Conservation (phyloP, 2,888 invertebrate species). For the Xanthostigma xanthostigma region DNA sequence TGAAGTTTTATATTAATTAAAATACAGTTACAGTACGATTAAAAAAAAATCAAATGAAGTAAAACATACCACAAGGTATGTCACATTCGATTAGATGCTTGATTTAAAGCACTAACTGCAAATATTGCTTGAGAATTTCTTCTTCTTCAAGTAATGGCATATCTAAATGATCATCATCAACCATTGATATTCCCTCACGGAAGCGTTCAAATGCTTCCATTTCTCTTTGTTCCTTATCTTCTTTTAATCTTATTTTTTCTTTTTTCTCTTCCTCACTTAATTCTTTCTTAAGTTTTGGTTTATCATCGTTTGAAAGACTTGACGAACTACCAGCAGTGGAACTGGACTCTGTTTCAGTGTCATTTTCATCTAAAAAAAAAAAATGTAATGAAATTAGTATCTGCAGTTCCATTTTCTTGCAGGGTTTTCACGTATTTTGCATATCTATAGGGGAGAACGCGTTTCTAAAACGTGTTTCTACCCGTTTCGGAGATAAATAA, state of each 20-base stretch:
- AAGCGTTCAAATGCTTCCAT: constrained; percentile 44
- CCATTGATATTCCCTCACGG: constrained; percentile 35
- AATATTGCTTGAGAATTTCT: constrained; percentile 49
- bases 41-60: too few species aligned
- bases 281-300: too few species aligned
- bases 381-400: not conserved
- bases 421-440: not conserved
- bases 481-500: not conserved
- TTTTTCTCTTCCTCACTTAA: not conserved
- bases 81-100: constrained; percentile 4
- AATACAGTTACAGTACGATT: too few species aligned
- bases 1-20: too few species aligned
- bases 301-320: too few species aligned
- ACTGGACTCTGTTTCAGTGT: not conserved
- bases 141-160: constrained; percentile 54
- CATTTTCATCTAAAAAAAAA: constrained; percentile 1
- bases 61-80: too few species aligned
- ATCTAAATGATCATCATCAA: constrained; percentile 62
- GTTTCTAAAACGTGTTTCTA: too few species aligned
- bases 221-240: constrained; percentile 22
- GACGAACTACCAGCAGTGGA: too few species aligned
- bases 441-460: too few species aligned
- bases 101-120: constrained; percentile 33
- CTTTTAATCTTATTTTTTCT: constrained; percentile 20
- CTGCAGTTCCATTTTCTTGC: not conserved